Conservation (phyloP, 2,888 invertebrate species). For the Harmothoe impar region DNA sequence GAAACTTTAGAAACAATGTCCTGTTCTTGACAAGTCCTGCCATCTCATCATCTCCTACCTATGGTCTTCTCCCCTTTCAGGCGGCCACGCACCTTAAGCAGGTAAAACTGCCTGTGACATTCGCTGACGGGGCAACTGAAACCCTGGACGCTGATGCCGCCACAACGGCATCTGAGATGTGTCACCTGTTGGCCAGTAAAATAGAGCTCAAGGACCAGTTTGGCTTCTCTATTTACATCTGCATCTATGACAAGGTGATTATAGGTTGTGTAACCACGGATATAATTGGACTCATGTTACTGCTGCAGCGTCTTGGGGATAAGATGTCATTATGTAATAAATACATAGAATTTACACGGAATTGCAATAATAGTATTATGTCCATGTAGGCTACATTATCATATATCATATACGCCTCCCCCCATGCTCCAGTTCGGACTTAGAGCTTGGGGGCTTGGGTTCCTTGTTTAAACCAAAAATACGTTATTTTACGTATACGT, state of each 20-base stretch:
- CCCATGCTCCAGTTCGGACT: too few species aligned
- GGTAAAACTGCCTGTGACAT: conserved; percentile 71
- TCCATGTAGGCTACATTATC: too few species aligned
- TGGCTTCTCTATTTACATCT: conserved; percentile 73
- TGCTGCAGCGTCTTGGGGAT: neutral
- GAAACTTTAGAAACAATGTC: too few species aligned
- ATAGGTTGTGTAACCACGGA: neutral
- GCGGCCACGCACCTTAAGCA: conserved; percentile 68
- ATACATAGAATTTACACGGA: neutral
- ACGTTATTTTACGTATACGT: too few species aligned
- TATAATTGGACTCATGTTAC: neutral
- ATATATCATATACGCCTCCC: too few species aligned
- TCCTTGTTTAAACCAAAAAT: too few species aligned
- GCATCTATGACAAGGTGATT: conserved; percentile 72
- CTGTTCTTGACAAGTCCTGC: too few species aligned
- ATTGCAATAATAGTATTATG: too few species aligned
- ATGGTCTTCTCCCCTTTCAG: conserved; percentile 61
- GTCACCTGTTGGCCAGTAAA: conserved; percentile 66
- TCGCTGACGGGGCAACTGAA: conserved; percentile 69
- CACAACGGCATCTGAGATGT: conserved; percentile 71
- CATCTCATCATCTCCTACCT: too few species aligned
- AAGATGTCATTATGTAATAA: neutral
- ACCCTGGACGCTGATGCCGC: conserved; percentile 71
- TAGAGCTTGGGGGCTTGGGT: too few species aligned
- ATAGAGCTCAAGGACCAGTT: conserved; percentile 71